Base-by-base conservation (phyloP, 1,140 invertebrate species). In the Hestina assimilis region DNA sequence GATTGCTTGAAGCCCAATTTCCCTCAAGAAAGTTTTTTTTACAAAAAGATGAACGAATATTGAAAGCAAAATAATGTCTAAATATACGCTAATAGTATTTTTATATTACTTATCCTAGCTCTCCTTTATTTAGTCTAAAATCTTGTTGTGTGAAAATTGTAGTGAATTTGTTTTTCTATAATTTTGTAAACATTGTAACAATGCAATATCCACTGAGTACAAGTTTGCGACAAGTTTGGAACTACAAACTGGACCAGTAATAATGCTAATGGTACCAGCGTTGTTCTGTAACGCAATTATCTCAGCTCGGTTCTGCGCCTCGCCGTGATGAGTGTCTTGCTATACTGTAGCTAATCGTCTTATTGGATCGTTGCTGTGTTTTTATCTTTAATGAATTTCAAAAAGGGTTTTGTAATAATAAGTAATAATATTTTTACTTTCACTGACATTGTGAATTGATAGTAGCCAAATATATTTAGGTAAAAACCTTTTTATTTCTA, bases 251-350 rank as follows among this genome's bases (percentile, higher is more conserved):
- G 52, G 43, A 41, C 53, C 42, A 48, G 43, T 48, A 56, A 56
- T 48, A 56, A 40, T 29, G 53, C 43, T 56, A 48, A 56, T 56
- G 53, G 50, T 31, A 2, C 28, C 20, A 29, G 53, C 53, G 53
- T 56, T 56, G 53, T 48, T 55, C 53, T 29, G 24, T 56, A 56
- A 56, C 53, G 29, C 43, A 19, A 35, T 56, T 56, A 56, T 12
- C 23, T 24, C 9, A 38, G 19, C 33, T 35, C 31, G 0, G 50
- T 38, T 41, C 19, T 12, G 21, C 41, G 6, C 21, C n/a, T 23
- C 50, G 15, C 15, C 14, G 14, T 35, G 52, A 54, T 45, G 29
- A 54, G 29, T 54, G 31, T 35, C 52, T 46, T 38, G 21, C 28
- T 33, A 29, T 40, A n/a, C 15, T 38, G 33, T 3, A 38, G 33